These are phyloP conservation scores for Pollimyrus isidori DNA, from an alignment of 2,113 vertebrate genomes.

Conservation along the genomic window DNA sequence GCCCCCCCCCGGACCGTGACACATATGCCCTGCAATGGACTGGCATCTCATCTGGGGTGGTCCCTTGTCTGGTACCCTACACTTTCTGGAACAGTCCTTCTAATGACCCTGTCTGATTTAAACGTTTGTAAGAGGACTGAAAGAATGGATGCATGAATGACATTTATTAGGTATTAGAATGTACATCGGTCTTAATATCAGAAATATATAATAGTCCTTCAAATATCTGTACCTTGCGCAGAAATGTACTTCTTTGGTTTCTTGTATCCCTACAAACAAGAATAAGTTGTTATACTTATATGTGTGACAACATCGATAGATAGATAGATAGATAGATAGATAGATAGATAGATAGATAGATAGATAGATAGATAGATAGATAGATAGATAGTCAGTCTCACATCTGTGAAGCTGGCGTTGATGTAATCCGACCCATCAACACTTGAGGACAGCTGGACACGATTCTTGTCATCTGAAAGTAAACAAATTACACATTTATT, in stretches of 20 bases:
- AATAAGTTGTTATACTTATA: too few relatives aligned
- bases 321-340: too few relatives aligned
- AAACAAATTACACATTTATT: conserved; percentile 6
- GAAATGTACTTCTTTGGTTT: conserved; percentile 92
- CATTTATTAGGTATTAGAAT: too few relatives aligned
- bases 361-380: neutral
- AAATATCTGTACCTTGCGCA: conserved; percentile 75
- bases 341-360: too few relatives aligned
- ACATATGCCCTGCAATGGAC: neutral
- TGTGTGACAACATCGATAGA: neutral
- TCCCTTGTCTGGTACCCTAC: neutral
- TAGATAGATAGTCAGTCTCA: conserved; percentile 42
- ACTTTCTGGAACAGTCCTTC: too few relatives aligned
- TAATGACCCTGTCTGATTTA: too few relatives aligned
- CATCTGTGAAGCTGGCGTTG: conserved; percentile 92
- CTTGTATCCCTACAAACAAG: conserved; percentile 78
- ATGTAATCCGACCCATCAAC: conserved; percentile 79
- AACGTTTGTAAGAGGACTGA: too few relatives aligned
- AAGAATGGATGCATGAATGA: too few relatives aligned
- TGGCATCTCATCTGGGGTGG: neutral
- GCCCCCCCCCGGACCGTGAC: too few relatives aligned
- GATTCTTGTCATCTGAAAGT: conserved; percentile 81
- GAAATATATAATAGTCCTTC: neutral
- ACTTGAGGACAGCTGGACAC: conserved; percentile 73
- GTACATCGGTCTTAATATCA: too few relatives aligned